Conservation (phyloP, 2,888 invertebrate species). For the Phania funesta region DNA sequence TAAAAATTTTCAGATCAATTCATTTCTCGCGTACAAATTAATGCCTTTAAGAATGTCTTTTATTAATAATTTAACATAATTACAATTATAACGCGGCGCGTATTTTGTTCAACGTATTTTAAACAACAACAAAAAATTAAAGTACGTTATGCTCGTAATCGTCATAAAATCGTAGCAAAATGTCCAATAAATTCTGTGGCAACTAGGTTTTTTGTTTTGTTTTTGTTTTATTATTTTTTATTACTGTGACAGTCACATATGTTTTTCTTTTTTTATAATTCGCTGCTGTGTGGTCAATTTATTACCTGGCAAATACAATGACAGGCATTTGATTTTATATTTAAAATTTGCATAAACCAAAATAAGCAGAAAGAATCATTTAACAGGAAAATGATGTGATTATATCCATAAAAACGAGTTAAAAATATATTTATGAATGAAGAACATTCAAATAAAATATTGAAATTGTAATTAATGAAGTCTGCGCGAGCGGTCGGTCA, state of each 20-base stretch:
- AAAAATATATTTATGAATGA: constrained; percentile 23
- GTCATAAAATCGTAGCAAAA: constrained; percentile 51
- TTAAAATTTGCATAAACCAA: constrained; percentile 32
- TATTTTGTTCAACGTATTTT: not conserved
- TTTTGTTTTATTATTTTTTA: not conserved
- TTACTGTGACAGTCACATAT: constrained; percentile 22
- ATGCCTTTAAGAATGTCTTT: constrained; percentile 50
- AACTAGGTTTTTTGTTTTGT: constrained; percentile 5
- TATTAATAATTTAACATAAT: constrained; percentile 53
- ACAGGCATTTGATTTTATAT: constrained; percentile 44
- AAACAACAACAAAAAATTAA: not conserved
- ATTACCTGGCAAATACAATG: constrained; percentile 35
- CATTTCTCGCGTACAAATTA: constrained; percentile 45
- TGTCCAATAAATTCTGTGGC: constrained; percentile 49
- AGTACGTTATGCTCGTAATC: not conserved
- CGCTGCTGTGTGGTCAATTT: constrained; percentile 30
- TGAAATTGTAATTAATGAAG: not conserved
- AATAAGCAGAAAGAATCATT: not conserved
- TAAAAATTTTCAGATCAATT: constrained; percentile 38
- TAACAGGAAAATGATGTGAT: constrained; percentile 14
- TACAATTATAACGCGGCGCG: constrained; percentile 28
- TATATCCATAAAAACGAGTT: constrained; percentile 3
- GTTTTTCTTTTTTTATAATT: not conserved
- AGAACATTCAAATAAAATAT: constrained; percentile 41
- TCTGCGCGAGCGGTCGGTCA: not conserved